Evolutionary conservation across 2,113 vertebrate species (phyloP), one percentile per base, ranked within the genome.

Genomic region (Pungitius pungitius): DNA sequence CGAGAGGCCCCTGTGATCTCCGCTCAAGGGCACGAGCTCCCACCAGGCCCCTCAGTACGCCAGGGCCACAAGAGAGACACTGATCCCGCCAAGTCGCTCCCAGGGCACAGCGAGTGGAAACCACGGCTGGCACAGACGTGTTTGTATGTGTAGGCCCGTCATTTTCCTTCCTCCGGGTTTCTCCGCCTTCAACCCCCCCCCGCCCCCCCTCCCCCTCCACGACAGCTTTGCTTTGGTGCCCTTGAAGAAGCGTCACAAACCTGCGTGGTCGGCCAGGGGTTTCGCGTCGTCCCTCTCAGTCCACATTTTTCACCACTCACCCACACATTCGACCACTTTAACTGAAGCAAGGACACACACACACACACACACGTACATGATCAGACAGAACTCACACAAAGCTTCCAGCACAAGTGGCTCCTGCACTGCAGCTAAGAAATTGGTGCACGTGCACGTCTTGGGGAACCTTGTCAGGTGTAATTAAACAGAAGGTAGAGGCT

Each of bases 51-150:
- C n/a, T n/a, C n/a, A n/a, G n/a, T n/a, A n/a, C n/a, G n/a, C n/a
- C n/a, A n/a, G n/a, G n/a, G n/a, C n/a, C 78, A 85, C 80, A 85
- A n/a, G n/a, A n/a, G 87, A 91, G 85, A 88, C 88, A 85, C 74
- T 81, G 85, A 90, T 90, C 88, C 84, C 82, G 81, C 82, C 88
- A 87, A 88, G 76, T 83, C 69, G 73, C 85, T 92, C 87, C 83
- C 87, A 85, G 80, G 85, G 81, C 83, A 73, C 85, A 72, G 71
- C 9, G 57, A 76, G 85, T 8, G 35, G 67, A 39, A 30, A n/a
- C n/a, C n/a, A n/a, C n/a, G n/a, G n/a, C n/a, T n/a, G 35, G 43
- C 39, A 20, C 24, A 77, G 49, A 65, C 61, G 70, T 69, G 52
- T 62, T 42, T 37, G 40, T 52, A 40, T 52, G 56, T 12, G 57